Base-by-base conservation (phyloP, 2,888 invertebrate genomes). In the Eupithecia exiguata region DNA sequence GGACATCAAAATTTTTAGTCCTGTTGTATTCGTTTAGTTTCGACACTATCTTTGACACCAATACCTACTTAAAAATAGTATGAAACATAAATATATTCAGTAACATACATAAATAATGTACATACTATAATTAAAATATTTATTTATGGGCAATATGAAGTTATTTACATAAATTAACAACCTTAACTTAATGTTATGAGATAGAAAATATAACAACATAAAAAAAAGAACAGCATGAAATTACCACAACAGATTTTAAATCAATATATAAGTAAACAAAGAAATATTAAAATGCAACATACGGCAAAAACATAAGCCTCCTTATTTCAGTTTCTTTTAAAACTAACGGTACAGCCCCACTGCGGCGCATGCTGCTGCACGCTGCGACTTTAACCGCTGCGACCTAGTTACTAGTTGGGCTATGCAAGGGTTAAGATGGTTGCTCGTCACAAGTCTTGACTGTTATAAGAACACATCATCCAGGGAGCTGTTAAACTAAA, bases 41-140 rank as follows among this genome's bases (percentile, higher is more conserved):
- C 5, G 58, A 5, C 12, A 5, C 12, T 25, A 14, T 25, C 5
- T 21, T 58, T 58, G 58, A 21, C 12, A 58, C 21, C 58, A 58
- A 58, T 25, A 58, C 58, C 62, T 70, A 72, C 25, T 88, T 86
- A 88, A 88, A 91, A 87, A 89, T 85, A 86, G 85, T 92, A 90
- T 86, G 89, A 91, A 92, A 93, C 89, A 92, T 91, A 91, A 90
- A 93, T 91, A 92, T 62, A 61, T 70, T 70, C 36, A 69, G 68
- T 36, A 40, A 40, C 18, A 66, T 68, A 69, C 53, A 74, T 70
- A 74, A 70, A 66, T 30, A 62, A 62, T 36, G 9, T 63, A 63
- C 9, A 36, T 35, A 63, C 18, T 18, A 62, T 40, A 69, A 18
- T 43, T 36, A 35, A n/a, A 53, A 36, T 53, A 21, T 58, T 25